Conservation (phyloP, 2,888 invertebrate species). For the Limnephilus marmoratus region DNA sequence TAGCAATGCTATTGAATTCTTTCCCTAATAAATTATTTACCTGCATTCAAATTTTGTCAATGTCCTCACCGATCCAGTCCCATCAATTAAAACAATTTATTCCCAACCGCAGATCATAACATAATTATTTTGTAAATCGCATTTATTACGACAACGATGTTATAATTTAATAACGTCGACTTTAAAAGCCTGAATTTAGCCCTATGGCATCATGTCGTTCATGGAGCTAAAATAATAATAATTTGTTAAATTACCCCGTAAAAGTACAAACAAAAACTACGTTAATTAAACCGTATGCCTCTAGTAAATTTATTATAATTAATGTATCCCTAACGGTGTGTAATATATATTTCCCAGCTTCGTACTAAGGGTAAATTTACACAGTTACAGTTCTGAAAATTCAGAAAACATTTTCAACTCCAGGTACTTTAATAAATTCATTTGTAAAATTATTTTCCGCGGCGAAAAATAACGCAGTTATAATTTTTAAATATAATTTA, state of each 20-base stretch:
- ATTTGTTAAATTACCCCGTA: background rate
- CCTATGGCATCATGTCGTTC: background rate
- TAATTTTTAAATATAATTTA: slow-evolving; percentile 1
- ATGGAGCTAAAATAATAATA: background rate
- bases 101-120: background rate
- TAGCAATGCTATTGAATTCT: background rate
- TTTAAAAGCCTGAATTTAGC: background rate
- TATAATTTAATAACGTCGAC: background rate
- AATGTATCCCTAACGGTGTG: slow-evolving; percentile 30
- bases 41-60: background rate
- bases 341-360: slow-evolving; percentile 6
- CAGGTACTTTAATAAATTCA: slow-evolving; percentile 20
- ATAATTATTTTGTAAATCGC: background rate
- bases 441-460: background rate
- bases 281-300: slow-evolving; percentile 15
- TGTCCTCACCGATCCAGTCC: background rate
- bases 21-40: background rate
- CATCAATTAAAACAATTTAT: background rate
- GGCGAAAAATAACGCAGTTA: background rate
- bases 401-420: background rate
- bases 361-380: slow-evolving; percentile 15
- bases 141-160: background rate
- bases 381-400: background rate
- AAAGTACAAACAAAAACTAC: slow-evolving; percentile 15
- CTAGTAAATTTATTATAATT: background rate